These are phyloP conservation scores for Patella vulgata DNA, from an alignment of 1,140 invertebrate species.

Conservation along the genomic window DNA sequence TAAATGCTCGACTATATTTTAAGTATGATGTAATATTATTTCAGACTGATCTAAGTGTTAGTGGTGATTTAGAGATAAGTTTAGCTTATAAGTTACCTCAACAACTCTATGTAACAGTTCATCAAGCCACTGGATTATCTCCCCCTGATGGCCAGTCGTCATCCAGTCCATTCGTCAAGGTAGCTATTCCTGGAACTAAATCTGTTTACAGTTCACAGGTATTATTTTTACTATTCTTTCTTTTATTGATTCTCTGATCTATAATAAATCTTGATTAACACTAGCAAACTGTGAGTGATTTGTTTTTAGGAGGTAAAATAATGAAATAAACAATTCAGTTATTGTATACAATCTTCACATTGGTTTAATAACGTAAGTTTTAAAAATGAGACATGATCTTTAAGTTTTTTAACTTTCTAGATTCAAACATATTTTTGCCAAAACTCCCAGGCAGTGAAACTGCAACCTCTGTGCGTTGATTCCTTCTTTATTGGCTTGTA, in stretches of 20 bases:
- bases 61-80: conserved; percentile 50
- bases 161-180: conserved; percentile 55
- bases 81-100: conserved; percentile 42
- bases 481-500: too few species aligned
- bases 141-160: conserved; percentile 29
- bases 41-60: conserved; percentile 54
- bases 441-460: too few species aligned
- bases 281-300: not conserved
- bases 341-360: not conserved
- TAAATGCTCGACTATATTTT: too few species aligned
- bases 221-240: not conserved
- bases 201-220: conserved; percentile 48
- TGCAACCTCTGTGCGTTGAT: too few species aligned
- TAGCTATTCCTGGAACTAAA: conserved; percentile 48
- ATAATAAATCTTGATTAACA: not conserved
- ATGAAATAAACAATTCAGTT: not conserved
- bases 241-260: not conserved
- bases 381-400: too few species aligned
- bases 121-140: conserved; percentile 41
- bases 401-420: not conserved
- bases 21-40: too few species aligned
- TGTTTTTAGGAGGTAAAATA: not conserved
- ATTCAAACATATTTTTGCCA: too few species aligned
- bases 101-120: conserved; percentile 51
- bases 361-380: not conserved